These are phyloP conservation scores for Ctenopoma kingsleyae DNA, from an alignment of 2,797 vertebrate genomes.

Conservation along the genomic window DNA sequence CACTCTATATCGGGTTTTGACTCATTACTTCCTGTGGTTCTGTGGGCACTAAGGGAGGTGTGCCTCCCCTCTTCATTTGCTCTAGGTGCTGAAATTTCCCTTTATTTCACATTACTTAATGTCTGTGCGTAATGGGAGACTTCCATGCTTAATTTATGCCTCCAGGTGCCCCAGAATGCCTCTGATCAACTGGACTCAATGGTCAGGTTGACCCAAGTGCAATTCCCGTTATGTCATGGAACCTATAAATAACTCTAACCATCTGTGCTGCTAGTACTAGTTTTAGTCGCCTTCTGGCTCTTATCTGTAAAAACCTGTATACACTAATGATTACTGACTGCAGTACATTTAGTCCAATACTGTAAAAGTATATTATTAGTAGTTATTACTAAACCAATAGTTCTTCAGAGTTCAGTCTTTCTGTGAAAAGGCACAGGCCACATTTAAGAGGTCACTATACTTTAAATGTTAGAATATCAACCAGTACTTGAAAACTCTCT, in stretches of 20 bases:
- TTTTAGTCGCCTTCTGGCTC: too few relatives aligned
- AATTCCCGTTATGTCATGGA: neutral
- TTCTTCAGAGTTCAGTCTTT: neutral
- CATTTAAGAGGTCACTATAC: too few relatives aligned
- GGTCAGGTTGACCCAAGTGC: neutral
- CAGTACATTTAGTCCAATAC: neutral
- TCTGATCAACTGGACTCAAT: neutral
- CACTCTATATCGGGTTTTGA: neutral
- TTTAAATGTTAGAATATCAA: too few relatives aligned
- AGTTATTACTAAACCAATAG: neutral
- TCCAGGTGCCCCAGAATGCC: neutral
- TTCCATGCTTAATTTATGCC: neutral
- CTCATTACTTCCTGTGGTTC: constrained; percentile 18
- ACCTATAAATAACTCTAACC: neutral
- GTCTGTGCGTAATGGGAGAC: constrained; percentile 1
- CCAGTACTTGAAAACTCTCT: too few relatives aligned
- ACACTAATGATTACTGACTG: neutral
- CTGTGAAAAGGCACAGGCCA: neutral
- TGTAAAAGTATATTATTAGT: neutral
- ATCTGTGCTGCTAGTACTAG: neutral
- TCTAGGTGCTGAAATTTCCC: neutral
- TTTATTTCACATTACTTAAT: neutral
- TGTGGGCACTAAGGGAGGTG: neutral
- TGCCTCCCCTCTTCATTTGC: neutral
- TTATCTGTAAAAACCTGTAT: neutral